A percentile compares a stretch with the other conserved stretches of the same genome.
phyloP scores from a whole-genome alignment of 1,140 invertebrate genomes.

The Halyomorpha halys region DNA sequence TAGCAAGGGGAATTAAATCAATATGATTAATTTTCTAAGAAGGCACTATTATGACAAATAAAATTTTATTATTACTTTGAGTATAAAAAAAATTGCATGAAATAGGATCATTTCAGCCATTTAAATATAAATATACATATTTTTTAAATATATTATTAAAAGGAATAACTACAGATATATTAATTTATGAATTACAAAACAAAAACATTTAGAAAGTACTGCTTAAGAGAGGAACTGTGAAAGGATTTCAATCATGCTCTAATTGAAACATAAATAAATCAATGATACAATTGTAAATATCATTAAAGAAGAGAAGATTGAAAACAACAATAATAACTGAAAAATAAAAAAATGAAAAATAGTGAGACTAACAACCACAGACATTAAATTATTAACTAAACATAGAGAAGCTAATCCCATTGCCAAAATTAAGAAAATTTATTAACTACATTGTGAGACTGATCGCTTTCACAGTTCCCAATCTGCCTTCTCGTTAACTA shows the following conservation, averaged over 20 bases:
- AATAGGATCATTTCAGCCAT: too few relatives aligned
- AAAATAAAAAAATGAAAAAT: constrained; percentile 7
- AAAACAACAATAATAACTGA: not conserved
- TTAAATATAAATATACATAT: too few relatives aligned
- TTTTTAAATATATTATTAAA: too few relatives aligned
- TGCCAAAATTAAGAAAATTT: constrained; percentile 4
- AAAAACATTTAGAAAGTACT: constrained; percentile 19
- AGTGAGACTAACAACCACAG: constrained; percentile 4
- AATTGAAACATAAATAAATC: constrained; percentile 21
- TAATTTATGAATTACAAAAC: not conserved
- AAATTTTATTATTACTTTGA: too few relatives aligned
- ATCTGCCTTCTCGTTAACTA: constrained; percentile 36
- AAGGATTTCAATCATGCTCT: constrained; percentile 32
- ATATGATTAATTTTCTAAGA: too few relatives aligned
- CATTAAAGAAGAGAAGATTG: constrained; percentile 18
- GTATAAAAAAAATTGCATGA: too few relatives aligned
- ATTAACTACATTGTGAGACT: constrained; percentile 36
- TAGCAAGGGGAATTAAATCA: too few relatives aligned
- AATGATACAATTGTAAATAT: constrained; percentile 11
- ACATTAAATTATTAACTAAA: constrained; percentile 19
- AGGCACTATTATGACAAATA: too few relatives aligned
- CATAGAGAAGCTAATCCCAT: constrained; percentile 20
- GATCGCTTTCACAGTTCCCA: constrained; percentile 43
- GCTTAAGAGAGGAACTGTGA: constrained; percentile 32
- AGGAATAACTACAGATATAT: too few relatives aligned